Percentiles rank a stretch among this genome's conserved stretches.
Conservation (phyloP, 1,140 invertebrate genomes). For the Magallana gigas region DNA sequence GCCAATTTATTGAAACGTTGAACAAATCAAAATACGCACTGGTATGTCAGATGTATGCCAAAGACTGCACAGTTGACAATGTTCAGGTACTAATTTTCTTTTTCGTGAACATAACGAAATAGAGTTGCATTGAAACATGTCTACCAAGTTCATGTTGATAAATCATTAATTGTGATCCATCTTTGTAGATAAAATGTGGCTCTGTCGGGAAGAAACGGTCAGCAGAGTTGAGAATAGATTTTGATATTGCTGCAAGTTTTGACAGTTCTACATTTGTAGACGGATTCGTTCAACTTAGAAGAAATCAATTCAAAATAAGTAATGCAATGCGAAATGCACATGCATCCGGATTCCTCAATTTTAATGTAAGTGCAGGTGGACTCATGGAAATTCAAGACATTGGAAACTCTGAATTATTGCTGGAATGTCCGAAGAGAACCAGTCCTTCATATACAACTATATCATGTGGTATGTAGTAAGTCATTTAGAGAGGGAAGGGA, state of each 20-base stretch:
- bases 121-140: no score
- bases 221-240: constrained; percentile 10
- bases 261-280: not conserved
- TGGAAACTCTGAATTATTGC: not conserved
- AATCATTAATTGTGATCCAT: not conserved
- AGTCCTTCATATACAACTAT: not conserved
- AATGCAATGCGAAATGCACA: not conserved
- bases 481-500: no score
- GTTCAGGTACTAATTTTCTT: constrained; percentile 36
- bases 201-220: constrained; percentile 10
- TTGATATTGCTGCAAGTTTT: constrained; percentile 19
- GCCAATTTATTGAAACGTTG: constrained; percentile 38
- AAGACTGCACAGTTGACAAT: constrained; percentile 27
- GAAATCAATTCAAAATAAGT: not conserved
- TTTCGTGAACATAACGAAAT: no score
- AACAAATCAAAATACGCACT: constrained; percentile 9
- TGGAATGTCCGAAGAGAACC: not conserved
- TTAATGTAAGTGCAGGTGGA: not conserved
- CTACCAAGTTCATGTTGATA: no score
- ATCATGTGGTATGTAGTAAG: not conserved
- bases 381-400: not conserved
- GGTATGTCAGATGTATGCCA: constrained; percentile 17
- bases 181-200: not conserved
- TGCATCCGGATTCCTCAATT: not conserved
- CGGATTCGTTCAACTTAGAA: not conserved